phyloP scores from a whole-genome alignment of 2,888 invertebrate species.

The Hedya salicella region DNA sequence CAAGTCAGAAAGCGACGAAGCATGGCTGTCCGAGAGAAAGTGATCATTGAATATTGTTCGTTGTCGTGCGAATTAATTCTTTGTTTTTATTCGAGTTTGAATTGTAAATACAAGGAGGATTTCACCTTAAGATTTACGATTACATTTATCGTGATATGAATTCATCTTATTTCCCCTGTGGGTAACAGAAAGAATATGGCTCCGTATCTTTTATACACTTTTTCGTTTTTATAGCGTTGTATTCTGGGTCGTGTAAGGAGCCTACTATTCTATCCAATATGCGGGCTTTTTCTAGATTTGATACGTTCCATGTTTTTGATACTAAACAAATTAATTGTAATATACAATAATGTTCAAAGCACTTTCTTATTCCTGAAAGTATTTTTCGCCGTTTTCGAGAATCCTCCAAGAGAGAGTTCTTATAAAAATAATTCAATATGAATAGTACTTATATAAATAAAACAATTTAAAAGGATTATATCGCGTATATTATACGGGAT shows the following conservation, averaged over 20 bases:
- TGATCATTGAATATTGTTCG: conserved; percentile 36
- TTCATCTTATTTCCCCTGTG: conserved; percentile 42
- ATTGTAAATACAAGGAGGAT: conserved; percentile 33
- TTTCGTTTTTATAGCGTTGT: conserved; percentile 23
- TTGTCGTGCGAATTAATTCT: conserved; percentile 42
- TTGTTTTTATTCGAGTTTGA: conserved; percentile 34
- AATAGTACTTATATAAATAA: no score
- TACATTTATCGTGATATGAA: conserved; percentile 42
- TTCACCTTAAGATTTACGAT: conserved; percentile 42
- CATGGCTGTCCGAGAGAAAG: conserved; percentile 36
- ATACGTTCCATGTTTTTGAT: neutral
- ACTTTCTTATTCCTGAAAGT: no score
- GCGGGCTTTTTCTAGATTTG: conserved; percentile 27
- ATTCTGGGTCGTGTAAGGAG: conserved; percentile 18
- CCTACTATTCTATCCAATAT: conserved; percentile 16
- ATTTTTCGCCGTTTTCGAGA: no score
- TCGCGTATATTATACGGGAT: no score
- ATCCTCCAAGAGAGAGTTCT: no score
- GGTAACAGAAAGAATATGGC: conserved; percentile 23
- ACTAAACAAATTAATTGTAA: no score
- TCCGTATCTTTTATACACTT: conserved; percentile 27
- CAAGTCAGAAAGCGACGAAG: conserved; percentile 36
- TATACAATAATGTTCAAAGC: no score
- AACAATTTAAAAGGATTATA: no score
- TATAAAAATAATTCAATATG: no score